These are phyloP conservation scores for Enteromius anoplus DNA, from an alignment of 2,797 vertebrate genomes.

Conservation along the genomic window DNA sequence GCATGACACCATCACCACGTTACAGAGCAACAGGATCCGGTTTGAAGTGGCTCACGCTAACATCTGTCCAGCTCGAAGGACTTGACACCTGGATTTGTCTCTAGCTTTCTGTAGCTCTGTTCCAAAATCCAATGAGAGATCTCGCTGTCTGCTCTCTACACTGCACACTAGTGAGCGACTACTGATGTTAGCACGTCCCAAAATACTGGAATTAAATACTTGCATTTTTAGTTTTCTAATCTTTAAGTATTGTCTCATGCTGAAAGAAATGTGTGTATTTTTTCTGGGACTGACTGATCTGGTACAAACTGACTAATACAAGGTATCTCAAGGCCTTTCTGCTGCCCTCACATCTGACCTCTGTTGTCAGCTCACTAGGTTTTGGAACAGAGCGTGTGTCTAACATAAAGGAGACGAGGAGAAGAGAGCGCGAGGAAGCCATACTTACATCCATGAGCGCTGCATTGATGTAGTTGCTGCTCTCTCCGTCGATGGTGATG, in stretches of 20 bases:
- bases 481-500: slow-evolving; percentile 98
- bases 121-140: slow-evolving; percentile 68
- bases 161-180: not conserved
- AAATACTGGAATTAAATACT: not conserved
- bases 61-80: slow-evolving; percentile 20
- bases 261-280: not conserved
- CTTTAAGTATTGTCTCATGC: not conserved
- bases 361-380: not conserved
- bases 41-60: slow-evolving; percentile 14
- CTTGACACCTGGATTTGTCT: slow-evolving; percentile 82
- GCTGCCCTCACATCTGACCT: not conserved
- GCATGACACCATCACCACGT: not conserved
- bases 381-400: slow-evolving; percentile 59
- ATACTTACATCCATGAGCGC: slow-evolving; percentile 89
- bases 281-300: not conserved
- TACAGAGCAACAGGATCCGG: not conserved
- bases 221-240: not conserved
- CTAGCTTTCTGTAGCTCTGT: slow-evolving; percentile 76
- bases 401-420: slow-evolving; percentile 60
- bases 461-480: slow-evolving; percentile 98
- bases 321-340: not conserved
- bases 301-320: not conserved
- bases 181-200: not conserved
- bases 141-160: not conserved
- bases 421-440: slow-evolving; percentile 28